A percentile compares a stretch with the other conserved stretches of the same genome.
phyloP scores from a whole-genome alignment of 1,140 invertebrate species.

The Nilaparvata lugens region DNA sequence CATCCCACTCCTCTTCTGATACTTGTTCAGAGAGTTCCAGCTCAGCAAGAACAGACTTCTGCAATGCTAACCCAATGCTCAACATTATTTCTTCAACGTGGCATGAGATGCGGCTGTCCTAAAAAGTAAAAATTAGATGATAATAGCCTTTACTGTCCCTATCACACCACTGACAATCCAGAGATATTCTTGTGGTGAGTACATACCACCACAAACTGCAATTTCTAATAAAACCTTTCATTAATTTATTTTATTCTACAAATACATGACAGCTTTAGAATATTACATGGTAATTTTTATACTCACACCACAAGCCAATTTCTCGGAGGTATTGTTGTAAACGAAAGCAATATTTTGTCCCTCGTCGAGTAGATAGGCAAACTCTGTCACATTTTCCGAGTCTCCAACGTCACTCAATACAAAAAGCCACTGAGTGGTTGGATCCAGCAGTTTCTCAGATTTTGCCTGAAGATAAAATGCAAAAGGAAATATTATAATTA shows the following conservation, averaged over 20 bases:
- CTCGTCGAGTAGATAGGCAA: slow-evolving; percentile 51
- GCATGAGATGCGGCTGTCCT: slow-evolving; percentile 49
- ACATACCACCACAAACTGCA: too few relatives aligned
- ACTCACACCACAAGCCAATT: slow-evolving; percentile 44
- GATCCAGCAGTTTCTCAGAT: slow-evolving; percentile 50
- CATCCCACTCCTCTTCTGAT: slow-evolving; percentile 73
- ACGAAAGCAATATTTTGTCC: slow-evolving; percentile 77
- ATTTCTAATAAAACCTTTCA: too few relatives aligned
- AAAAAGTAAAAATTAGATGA: slow-evolving; percentile 15
- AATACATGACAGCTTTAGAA: background rate
- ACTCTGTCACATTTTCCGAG: slow-evolving; percentile 39
- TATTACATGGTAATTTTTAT: background rate
- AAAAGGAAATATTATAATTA: too few relatives aligned
- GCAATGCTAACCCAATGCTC: slow-evolving; percentile 50
- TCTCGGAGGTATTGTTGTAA: slow-evolving; percentile 52
- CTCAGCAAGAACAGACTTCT: slow-evolving; percentile 53
- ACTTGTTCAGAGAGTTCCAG: slow-evolving; percentile 57
- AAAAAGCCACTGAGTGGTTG: slow-evolving; percentile 68
- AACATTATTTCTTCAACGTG: slow-evolving; percentile 51
- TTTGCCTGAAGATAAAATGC: slow-evolving; percentile 55
- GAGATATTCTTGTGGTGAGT: too few relatives aligned
- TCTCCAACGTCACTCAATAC: slow-evolving; percentile 51
- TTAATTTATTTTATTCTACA: too few relatives aligned
- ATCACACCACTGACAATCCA: too few relatives aligned
- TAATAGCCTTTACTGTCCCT: too few relatives aligned